Percentiles rank a stretch among this genome's conserved stretches.
phyloP scores from a whole-genome alignment of 2,888 invertebrate genomes.

The Himalopsyche tibetana region DNA sequence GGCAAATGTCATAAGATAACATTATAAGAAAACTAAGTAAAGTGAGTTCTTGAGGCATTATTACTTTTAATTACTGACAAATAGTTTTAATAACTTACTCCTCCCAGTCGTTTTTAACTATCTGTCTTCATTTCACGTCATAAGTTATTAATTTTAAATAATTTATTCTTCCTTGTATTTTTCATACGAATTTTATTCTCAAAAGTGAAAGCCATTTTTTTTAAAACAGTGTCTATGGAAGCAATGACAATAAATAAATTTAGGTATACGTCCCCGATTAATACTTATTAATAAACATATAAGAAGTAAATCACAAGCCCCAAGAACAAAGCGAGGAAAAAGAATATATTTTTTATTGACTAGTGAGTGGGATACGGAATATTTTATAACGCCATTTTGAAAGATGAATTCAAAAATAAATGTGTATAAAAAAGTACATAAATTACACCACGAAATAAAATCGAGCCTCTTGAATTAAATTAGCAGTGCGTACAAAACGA shows the following conservation, averaged over 20 bases:
- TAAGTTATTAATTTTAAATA: no score
- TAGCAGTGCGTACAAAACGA: conserved; percentile 11
- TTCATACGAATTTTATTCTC: no score
- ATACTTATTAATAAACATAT: not conserved
- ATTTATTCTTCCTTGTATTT: no score
- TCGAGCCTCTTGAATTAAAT: not conserved
- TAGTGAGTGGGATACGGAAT: not conserved
- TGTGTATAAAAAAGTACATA: not conserved
- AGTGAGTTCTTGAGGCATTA: no score
- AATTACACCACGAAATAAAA: conserved; percentile 9
- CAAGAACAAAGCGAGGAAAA: not conserved
- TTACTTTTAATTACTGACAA: no score
- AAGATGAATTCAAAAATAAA: not conserved
- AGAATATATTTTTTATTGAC: not conserved
- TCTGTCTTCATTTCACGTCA: no score
- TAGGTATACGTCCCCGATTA: not conserved
- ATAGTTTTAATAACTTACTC: no score
- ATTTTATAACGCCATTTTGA: not conserved
- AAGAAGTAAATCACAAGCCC: not conserved
- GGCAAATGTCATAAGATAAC: no score
- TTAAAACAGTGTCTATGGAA: no score
- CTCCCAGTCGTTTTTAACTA: no score
- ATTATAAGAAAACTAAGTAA: no score
- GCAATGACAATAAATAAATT: not conserved
- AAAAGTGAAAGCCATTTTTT: no score